These are phyloP conservation scores for Lepidothrix coronata DNA, from an alignment of 2,113 vertebrate species.

Conservation along the genomic window DNA sequence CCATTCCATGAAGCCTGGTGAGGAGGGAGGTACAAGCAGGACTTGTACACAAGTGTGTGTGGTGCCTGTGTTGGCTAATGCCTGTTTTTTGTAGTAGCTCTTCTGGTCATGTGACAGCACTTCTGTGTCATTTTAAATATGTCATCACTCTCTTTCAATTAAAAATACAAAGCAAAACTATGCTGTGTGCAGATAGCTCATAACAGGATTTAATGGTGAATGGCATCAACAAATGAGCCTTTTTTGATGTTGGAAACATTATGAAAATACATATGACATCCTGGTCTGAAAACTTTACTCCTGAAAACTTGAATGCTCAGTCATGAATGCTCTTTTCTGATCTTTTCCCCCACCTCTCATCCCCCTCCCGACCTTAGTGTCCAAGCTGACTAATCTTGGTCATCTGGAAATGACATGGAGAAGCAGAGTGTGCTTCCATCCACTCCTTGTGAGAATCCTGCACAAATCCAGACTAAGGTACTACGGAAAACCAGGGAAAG, in stretches of 20 bases:
- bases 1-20: background rate
- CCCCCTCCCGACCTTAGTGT: constrained; percentile 66
- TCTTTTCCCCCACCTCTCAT: background rate
- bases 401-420: constrained; percentile 78
- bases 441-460: constrained; percentile 87
- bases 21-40: background rate
- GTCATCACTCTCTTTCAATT: background rate
- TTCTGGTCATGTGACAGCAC: background rate
- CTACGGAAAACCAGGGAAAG: constrained; percentile 85
- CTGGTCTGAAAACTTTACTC: background rate
- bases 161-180: background rate
- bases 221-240: background rate
- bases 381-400: constrained; percentile 76
- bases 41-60: background rate
- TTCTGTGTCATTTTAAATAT: background rate
- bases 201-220: background rate
- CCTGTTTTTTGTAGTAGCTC: background rate
- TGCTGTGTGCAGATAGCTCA: background rate
- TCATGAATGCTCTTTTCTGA: background rate
- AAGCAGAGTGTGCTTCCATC: constrained; percentile 64
- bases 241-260: background rate
- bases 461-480: constrained; percentile 88
- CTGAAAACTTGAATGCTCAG: background rate
- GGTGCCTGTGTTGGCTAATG: background rate
- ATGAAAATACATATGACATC: background rate